Evolutionary conservation across 2,797 vertebrate species (phyloP).

Genomic region (Danio choprae): DNA sequence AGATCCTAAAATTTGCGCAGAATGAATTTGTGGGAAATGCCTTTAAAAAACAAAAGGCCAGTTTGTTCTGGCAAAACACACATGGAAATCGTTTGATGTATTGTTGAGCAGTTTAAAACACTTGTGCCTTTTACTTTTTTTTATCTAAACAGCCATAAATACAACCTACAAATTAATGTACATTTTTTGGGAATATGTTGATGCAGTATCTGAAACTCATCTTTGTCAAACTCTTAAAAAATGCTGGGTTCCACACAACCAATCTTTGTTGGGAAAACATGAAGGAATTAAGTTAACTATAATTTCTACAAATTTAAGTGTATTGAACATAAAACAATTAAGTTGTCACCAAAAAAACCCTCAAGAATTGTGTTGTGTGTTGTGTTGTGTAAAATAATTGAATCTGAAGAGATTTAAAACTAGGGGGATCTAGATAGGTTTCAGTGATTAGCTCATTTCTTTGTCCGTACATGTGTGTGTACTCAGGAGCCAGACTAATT

Average conservation of each 20-base stretch:
- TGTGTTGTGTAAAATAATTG: too few species aligned
- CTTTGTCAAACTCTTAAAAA: not conserved
- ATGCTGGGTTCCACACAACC: constrained; percentile 61
- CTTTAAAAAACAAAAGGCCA: not conserved
- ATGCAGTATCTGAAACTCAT: not conserved
- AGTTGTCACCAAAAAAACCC: too few species aligned
- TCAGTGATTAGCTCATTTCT: constrained; percentile 58
- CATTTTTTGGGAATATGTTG: not conserved
- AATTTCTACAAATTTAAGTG: too few species aligned
- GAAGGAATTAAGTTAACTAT: too few species aligned
- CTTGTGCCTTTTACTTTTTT: not conserved
- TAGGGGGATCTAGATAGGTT: constrained; percentile 61
- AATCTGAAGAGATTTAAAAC: constrained; percentile 40
- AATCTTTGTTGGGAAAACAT: too few species aligned
- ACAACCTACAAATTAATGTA: not conserved
- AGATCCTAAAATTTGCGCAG: not conserved
- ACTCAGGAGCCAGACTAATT: constrained; percentile 62
- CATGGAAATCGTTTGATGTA: not conserved
- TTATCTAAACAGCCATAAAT: not conserved
- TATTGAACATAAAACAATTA: too few species aligned
- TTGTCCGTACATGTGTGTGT: constrained; percentile 68
- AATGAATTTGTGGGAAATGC: not conserved
- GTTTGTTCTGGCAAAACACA: constrained; percentile 5
- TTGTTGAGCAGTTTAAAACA: not conserved
- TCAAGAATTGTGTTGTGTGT: too few species aligned